These are phyloP conservation scores for Entomobrya proxima DNA, from an alignment of 2,888 invertebrate species.

Conservation along the genomic window DNA sequence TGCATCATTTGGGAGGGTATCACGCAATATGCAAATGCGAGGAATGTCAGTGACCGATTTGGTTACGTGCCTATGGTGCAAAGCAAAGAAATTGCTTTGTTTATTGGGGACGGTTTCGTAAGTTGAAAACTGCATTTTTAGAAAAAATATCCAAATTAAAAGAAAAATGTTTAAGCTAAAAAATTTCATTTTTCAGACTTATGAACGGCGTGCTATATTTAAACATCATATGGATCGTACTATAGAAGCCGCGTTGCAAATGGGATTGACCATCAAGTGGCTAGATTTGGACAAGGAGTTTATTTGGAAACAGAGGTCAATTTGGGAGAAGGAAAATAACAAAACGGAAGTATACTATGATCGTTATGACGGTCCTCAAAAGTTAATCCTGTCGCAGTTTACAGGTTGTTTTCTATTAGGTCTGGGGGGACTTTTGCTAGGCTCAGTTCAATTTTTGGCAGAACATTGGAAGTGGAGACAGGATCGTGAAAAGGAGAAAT, in stretches of 20 bases:
- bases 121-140: too few relatives aligned
- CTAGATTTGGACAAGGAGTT: slow-evolving; percentile 7
- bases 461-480: too few relatives aligned
- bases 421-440: background rate
- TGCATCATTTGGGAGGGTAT: slow-evolving; percentile 49
- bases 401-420: background rate
- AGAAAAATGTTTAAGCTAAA: too few relatives aligned
- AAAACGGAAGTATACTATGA: background rate
- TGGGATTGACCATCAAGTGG: slow-evolving; percentile 45
- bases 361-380: slow-evolving; percentile 16
- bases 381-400: slow-evolving; percentile 30
- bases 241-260: slow-evolving; percentile 21
- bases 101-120: slow-evolving; percentile 40
- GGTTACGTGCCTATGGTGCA: background rate
- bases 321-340: slow-evolving; percentile 35
- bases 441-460: background rate
- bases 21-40: background rate
- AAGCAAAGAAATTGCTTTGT: slow-evolving; percentile 30
- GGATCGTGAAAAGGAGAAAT: too few relatives aligned
- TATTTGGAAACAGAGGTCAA: background rate
- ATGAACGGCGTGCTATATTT: slow-evolving; percentile 26
- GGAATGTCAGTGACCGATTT: slow-evolving; percentile 32
- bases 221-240: slow-evolving; percentile 24
- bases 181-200: slow-evolving; percentile 16
- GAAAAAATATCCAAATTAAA: too few relatives aligned